phyloP scores from a whole-genome alignment of 2,113 vertebrate species.

The Hyperopisus bebe region DNA sequence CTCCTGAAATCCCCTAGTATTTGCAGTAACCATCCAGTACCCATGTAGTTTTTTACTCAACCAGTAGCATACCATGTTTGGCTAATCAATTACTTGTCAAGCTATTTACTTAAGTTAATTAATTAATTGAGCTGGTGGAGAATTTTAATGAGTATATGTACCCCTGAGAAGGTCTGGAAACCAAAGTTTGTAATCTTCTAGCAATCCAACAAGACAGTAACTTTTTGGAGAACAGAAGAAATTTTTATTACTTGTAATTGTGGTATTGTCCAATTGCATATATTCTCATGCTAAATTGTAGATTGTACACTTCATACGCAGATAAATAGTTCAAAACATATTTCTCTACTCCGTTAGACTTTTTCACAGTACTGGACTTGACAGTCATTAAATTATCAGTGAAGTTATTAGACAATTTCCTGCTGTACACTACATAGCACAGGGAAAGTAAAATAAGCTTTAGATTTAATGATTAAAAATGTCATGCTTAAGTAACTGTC shows the following conservation, averaged over 20 bases:
- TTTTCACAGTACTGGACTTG: not conserved
- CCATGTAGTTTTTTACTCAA: not conserved
- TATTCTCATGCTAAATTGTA: not conserved
- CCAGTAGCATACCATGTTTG: not conserved
- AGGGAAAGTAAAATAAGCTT: not conserved
- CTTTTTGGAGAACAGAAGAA: not conserved
- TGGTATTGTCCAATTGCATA: not conserved
- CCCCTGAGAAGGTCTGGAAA: not conserved
- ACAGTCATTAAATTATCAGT: not conserved
- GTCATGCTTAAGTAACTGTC: not conserved
- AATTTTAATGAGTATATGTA: not conserved
- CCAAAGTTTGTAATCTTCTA: not conserved
- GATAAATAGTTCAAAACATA: not conserved
- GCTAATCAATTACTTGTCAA: not conserved
- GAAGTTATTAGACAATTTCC: not conserved
- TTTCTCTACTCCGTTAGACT: not conserved
- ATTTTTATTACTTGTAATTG: not conserved
- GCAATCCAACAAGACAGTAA: not conserved
- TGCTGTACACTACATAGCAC: not conserved
- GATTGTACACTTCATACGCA: not conserved
- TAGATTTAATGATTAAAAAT: not conserved
- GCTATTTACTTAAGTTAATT: not conserved
- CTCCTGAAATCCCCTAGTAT: not conserved
- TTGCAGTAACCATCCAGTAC: not conserved
- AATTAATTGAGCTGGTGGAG: not conserved